phyloP scores from a whole-genome alignment of 2,888 invertebrate genomes.

The Ichneumoninae sp. region DNA sequence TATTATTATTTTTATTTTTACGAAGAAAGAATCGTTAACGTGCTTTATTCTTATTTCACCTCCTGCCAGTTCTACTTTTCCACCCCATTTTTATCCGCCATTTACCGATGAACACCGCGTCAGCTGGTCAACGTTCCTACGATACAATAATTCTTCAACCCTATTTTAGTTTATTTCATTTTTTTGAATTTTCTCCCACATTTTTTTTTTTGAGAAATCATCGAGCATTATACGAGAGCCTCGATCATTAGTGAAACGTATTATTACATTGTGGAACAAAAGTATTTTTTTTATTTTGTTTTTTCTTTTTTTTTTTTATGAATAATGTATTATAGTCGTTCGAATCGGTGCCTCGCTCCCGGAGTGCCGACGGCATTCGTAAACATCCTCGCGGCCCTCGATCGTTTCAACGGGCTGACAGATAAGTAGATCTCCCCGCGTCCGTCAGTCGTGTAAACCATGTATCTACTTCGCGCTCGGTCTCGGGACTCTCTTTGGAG shows the following conservation, averaged over 20 bases:
- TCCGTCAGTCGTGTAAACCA: constrained; percentile 67
- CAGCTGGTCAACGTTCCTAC: constrained; percentile 55
- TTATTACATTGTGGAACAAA: constrained; percentile 65
- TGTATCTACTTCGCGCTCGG: constrained; percentile 65
- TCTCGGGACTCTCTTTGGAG: constrained; percentile 5
- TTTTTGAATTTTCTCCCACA: not conserved
- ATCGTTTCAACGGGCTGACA: constrained; percentile 63
- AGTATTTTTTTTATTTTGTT: not conserved
- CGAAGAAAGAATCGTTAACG: constrained; percentile 49
- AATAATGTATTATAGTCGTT: constrained; percentile 49
- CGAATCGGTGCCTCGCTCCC: constrained; percentile 24
- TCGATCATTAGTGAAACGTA: constrained; percentile 46
- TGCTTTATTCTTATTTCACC: constrained; percentile 45
- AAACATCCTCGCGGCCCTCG: constrained; percentile 59
- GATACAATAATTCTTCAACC: constrained; percentile 33
- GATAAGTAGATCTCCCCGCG: constrained; percentile 62
- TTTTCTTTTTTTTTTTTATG: constrained; percentile 25
- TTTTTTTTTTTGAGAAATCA: constrained; percentile 47
- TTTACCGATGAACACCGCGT: constrained; percentile 36
- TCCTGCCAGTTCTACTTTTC: constrained; percentile 5
- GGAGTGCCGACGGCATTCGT: constrained; percentile 62
- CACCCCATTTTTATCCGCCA: constrained; percentile 22
- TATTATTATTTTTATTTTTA: not conserved
- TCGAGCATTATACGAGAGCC: constrained; percentile 41
- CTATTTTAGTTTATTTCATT: constrained; percentile 26